Evolutionary conservation across 2,113 vertebrate genomes (phyloP), one percentile per base, ranked within the genome.

Genomic region (Mirounga angustirostris): DNA sequence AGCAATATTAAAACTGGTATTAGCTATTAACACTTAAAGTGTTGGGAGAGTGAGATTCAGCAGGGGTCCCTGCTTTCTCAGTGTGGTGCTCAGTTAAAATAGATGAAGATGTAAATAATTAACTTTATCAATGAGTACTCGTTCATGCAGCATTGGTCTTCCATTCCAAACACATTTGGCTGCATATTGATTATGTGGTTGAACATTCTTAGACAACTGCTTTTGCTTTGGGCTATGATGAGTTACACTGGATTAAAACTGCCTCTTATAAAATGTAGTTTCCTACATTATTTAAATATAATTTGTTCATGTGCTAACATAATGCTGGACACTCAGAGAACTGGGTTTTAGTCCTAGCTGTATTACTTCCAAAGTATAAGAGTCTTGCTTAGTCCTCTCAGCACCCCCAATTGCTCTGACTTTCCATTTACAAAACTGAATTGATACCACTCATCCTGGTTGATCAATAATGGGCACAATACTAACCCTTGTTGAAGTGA

Each of bases 41-140:
- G 24, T 67, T 58, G 24, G 73, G 26, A 92, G 9, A 26, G 22
- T 16, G 33, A 28, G 24, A 11, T 63, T 81, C 19, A 14, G 56
- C 3, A 10, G 69, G n/a, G 54, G 19, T 79, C 7, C 54, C 24
- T 95, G 36, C 11, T 83, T 76, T 89, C 36, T 46, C 36, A 95
- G 13, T 52, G 52, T 33, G 52, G 24, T 74, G 78, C 10, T 91
- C 84, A 33, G 58, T 91, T 95, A 85, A 95, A 97, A 63, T 24
- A 81, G 46, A 85, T 91, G 87, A 96, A 89, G 28, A 43, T 89
- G 80, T 90, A 94, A 96, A 92, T 85, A 67, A 97, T 94, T 94
- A 96, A 91, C 80, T 87, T 81, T 50, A 59, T 65, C 69, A 82
- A 0, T 73, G 46, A 18, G 8, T 87, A 33, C 36, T 84, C 54